Evolutionary conservation across 1,140 invertebrate species (phyloP).

Genomic region (Brachystomella parvula): DNA sequence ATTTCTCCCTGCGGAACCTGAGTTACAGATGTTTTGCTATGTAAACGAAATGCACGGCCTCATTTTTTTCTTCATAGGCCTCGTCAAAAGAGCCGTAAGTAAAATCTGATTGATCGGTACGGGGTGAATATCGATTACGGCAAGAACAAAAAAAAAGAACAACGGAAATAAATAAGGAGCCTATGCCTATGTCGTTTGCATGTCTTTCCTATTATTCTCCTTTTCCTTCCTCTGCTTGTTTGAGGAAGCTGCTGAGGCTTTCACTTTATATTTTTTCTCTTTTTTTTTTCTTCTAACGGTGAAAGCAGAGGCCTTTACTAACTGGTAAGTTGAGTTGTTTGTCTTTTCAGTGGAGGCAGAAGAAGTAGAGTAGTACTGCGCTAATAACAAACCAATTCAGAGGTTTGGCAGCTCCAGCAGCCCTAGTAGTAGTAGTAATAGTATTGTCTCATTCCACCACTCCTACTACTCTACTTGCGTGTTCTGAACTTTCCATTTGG

Average conservation of each 20-base stretch:
- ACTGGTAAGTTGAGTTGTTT: neutral
- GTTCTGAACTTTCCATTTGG: neutral
- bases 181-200: constrained; percentile 30
- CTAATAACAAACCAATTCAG: neutral
- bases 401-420: too few species aligned
- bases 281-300: neutral
- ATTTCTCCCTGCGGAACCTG: too few species aligned
- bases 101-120: constrained; percentile 34
- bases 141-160: constrained; percentile 27
- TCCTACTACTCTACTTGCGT: neutral
- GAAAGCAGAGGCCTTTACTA: neutral
- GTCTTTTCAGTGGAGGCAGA: too few species aligned
- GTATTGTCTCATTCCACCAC: neutral
- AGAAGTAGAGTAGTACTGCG: too few species aligned
- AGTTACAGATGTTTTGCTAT: too few species aligned
- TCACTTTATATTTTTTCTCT: neutral
- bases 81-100: neutral
- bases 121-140: constrained; percentile 36
- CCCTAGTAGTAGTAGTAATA: neutral
- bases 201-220: constrained; percentile 31
- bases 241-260: constrained; percentile 8
- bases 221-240: neutral
- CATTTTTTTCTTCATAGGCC: too few species aligned
- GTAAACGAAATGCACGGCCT: too few species aligned
- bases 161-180: constrained; percentile 17